Evolutionary conservation across 2,888 invertebrate species (phyloP), one percentile per base, ranked within the genome.

Genomic region (Matsumyia berberina): DNA sequence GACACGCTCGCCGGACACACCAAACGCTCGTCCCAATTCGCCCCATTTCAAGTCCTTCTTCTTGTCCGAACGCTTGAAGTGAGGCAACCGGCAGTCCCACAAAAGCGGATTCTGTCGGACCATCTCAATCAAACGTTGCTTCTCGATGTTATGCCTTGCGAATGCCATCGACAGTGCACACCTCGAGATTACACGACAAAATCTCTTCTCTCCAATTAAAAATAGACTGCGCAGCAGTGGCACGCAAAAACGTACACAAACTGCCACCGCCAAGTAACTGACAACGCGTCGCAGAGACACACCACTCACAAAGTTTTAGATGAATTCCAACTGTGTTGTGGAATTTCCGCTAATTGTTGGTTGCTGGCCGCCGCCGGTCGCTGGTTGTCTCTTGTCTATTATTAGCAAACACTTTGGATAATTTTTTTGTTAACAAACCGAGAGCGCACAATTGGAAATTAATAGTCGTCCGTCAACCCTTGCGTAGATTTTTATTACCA

Each of bases 11-110:
- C 91, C 91, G 37, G 88, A 90, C 12, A 91, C 91, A 19, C 89
- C 90, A 80, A 91, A 91, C 11, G 90, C 87, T 17, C 90, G 89
- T 0, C 91, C 91, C 74, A 91, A 83, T 69, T 91, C 91, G 69
- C 90, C 90, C 91, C 91, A 91, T 81, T 91, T 91, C 29, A 90
- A 86, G 69, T 91, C 89, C 87, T 91, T 91, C 72, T 89, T 90
- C 86, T 91, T 91, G 79, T 91, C 91, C 37, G 91, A 91, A 62
- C 91, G 88, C 73, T 91, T 91, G 86, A 91, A 91, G 85, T 91
- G 91, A 0, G 91, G 91, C 88, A 91, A 81, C 2, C 91, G 90
- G 44, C 91, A 91, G 69, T 91, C 91, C 91, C 91, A 91, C 1
- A 91, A 86, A 46, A 91, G 91, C 12, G 91, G 90, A 88, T 91